Conservation (phyloP, 2,797 vertebrate species). For the Coracias cyanogaster region DNA sequence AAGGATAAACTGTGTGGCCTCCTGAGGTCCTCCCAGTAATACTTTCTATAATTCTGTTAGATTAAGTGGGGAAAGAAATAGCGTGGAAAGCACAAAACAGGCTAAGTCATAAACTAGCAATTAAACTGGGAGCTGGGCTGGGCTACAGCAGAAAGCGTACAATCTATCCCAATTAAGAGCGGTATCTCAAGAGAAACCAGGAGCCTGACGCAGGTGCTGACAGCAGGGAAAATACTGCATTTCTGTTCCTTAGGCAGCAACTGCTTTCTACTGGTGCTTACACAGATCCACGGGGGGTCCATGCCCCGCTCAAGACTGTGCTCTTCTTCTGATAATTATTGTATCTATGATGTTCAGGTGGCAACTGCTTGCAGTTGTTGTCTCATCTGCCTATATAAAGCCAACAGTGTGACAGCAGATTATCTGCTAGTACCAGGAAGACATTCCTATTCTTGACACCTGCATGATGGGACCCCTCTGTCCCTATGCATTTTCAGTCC, state of each 20-base stretch:
- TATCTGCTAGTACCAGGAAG: neutral
- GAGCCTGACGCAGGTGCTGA: conserved; percentile 60
- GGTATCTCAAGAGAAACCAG: conserved; percentile 65
- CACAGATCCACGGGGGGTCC: neutral
- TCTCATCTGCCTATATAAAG: neutral
- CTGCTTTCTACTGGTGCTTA: conserved; percentile 3
- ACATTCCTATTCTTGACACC: neutral
- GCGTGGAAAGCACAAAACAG: conserved; percentile 39
- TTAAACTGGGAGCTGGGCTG: conserved; percentile 50
- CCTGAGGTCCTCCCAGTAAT: conserved; percentile 65
- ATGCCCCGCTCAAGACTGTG: neutral
- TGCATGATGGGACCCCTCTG: neutral
- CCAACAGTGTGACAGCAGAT: neutral
- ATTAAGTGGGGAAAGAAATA: conserved; percentile 46
- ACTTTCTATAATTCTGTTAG: conserved; percentile 64
- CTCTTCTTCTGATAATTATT: neutral
- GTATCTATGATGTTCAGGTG: neutral
- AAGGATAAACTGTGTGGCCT: conserved; percentile 63
- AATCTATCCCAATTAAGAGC: conserved; percentile 75
- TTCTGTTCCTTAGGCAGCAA: conserved; percentile 42
- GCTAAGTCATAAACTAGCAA: conserved; percentile 63
- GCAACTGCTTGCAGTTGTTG: neutral
- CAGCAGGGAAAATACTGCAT: conserved; percentile 38
- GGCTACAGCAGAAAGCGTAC: conserved; percentile 57
- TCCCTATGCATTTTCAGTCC: neutral